Conservation (phyloP, 2,888 invertebrate species). For the Ectemnius cavifrons region DNA sequence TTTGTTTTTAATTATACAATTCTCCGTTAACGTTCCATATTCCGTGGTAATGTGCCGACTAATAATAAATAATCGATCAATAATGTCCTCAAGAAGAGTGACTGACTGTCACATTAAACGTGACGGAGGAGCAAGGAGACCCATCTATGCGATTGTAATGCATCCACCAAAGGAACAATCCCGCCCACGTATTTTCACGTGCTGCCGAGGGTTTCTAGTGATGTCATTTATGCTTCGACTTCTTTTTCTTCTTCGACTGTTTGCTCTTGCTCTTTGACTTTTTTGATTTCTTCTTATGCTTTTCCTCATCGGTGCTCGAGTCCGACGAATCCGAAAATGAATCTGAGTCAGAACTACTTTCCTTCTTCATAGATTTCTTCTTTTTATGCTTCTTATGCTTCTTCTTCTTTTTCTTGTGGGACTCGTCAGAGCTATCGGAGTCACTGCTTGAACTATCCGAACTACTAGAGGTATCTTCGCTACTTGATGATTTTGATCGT, state of each 20-base stretch:
- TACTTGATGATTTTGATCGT: slow-evolving; percentile 78
- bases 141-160: slow-evolving; percentile 37
- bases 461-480: slow-evolving; percentile 80
- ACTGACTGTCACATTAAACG: slow-evolving; percentile 9
- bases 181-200: slow-evolving; percentile 28
- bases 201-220: slow-evolving; percentile 39
- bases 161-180: slow-evolving; percentile 42
- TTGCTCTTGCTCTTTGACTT: slow-evolving; percentile 86
- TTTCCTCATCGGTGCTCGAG: slow-evolving; percentile 83
- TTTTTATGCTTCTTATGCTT: slow-evolving; percentile 82
- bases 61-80: slow-evolving; percentile 55
- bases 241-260: slow-evolving; percentile 86
- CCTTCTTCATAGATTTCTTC: slow-evolving; percentile 80
- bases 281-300: slow-evolving; percentile 82
- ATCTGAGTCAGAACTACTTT: slow-evolving; percentile 82
- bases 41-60: slow-evolving; percentile 16
- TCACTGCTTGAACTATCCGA: slow-evolving; percentile 79
- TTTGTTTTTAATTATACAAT: slow-evolving; percentile 4
- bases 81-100: slow-evolving; percentile 21
- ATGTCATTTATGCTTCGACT: slow-evolving; percentile 81
- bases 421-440: slow-evolving; percentile 77
- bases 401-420: slow-evolving; percentile 81
- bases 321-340: slow-evolving; percentile 83
- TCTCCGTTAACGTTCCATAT: slow-evolving; percentile 19
- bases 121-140: slow-evolving; percentile 41